Evolutionary conservation across 2,888 invertebrate genomes (phyloP).

Genomic region (Gordius sp.): DNA sequence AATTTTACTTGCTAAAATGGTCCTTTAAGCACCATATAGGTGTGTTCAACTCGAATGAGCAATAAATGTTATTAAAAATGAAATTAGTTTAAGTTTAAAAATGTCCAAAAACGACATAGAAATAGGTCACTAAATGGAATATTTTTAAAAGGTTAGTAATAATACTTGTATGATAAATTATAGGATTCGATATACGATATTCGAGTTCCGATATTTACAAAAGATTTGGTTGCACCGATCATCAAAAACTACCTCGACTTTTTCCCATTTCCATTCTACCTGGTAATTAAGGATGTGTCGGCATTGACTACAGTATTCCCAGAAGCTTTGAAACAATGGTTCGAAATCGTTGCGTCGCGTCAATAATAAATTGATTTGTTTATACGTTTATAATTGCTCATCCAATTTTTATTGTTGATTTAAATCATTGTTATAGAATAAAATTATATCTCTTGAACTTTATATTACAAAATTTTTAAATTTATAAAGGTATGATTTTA

Average conservation of each 20-base stretch:
- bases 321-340: constrained; percentile 91
- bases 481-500: no score
- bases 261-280: constrained; percentile 92
- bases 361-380: constrained; percentile 19
- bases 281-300: constrained; percentile 62
- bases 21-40: no score
- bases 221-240: constrained; percentile 20
- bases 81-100: no score
- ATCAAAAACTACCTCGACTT: constrained; percentile 63
- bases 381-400: no score
- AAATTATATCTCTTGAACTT: no score
- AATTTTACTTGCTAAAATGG: no score
- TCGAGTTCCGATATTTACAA: constrained; percentile 44
- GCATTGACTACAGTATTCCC: constrained; percentile 64
- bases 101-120: no score
- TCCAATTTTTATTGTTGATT: no score
- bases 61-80: no score
- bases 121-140: background rate
- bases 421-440: no score
- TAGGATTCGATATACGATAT: constrained; percentile 72
- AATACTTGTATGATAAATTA: background rate
- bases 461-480: no score
- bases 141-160: background rate
- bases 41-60: no score
- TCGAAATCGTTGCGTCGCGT: constrained; percentile 52